Evolutionary conservation across 64 coral and sea anemone species (phyloP).

Genomic region (Hydrozoanthus tunicans): DNA sequence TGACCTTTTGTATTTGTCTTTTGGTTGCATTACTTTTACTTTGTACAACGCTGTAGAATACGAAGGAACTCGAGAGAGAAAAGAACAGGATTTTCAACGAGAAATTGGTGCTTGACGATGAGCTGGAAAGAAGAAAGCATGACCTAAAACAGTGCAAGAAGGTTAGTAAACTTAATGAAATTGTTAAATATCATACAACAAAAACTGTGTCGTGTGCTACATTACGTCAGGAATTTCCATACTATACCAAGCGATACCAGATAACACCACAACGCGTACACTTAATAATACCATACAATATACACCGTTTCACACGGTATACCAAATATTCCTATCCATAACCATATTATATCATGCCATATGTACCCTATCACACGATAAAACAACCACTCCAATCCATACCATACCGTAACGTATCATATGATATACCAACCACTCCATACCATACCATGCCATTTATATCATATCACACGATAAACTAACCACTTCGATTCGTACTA

Average conservation of each 20-base stretch:
- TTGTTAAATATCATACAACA: not conserved
- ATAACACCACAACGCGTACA: too few relatives aligned
- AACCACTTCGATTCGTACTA: not conserved
- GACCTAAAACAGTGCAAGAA: conserved; percentile 71
- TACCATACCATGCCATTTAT: not conserved
- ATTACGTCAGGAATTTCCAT: not conserved
- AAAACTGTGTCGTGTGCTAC: not conserved
- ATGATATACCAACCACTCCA: not conserved
- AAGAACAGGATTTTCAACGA: conserved; percentile 60
- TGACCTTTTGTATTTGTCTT: not conserved
- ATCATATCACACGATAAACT: not conserved
- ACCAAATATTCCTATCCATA: too few relatives aligned
- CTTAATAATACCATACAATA: too few relatives aligned
- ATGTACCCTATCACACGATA: not conserved
- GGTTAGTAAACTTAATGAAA: conserved; percentile 18
- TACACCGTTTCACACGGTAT: too few relatives aligned
- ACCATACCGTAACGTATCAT: not conserved
- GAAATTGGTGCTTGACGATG: conserved; percentile 55
- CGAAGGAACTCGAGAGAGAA: conserved; percentile 74
- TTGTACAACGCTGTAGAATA: conserved; percentile 33
- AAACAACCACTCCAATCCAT: not conserved
- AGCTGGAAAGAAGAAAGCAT: conserved; percentile 33
- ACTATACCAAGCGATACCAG: not conserved
- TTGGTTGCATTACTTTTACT: not conserved
- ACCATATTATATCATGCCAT: not conserved